Evolutionary conservation across 2,888 invertebrate species (phyloP).

Genomic region (Pseudoips prasinana): DNA sequence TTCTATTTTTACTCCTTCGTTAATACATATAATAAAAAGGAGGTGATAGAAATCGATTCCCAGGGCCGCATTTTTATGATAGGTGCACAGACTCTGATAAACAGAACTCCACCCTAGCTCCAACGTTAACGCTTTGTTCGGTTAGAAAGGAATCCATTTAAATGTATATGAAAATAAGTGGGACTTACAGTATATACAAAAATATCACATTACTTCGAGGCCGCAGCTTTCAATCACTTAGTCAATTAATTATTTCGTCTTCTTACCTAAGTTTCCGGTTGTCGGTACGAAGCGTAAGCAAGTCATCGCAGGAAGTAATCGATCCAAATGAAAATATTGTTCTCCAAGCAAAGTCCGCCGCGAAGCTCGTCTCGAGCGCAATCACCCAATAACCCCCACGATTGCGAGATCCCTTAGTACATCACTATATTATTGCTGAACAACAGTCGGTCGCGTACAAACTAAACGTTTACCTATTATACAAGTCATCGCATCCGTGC

Average conservation of each 20-base stretch:
- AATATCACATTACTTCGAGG: constrained; percentile 82
- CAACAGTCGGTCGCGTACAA: constrained; percentile 31
- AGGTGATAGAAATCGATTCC: constrained; percentile 25
- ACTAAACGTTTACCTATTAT: constrained; percentile 33
- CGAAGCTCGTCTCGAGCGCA: constrained; percentile 42
- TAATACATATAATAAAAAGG: constrained; percentile 26
- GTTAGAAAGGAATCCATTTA: constrained; percentile 77
- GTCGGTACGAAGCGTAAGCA: constrained; percentile 71
- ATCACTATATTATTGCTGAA: constrained; percentile 27
- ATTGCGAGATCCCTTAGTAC: constrained; percentile 15
- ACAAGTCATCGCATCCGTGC: constrained; percentile 38
- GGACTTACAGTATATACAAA: constrained; percentile 82
- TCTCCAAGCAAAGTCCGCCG: constrained; percentile 26
- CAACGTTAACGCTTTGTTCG: constrained; percentile 69
- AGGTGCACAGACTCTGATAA: constrained; percentile 46
- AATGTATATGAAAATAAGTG: constrained; percentile 81
- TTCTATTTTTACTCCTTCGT: constrained; percentile 13
- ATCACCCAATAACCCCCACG: constrained; percentile 28
- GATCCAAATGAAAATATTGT: constrained; percentile 29
- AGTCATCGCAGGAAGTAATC: constrained; percentile 58
- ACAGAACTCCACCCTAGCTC: constrained; percentile 51
- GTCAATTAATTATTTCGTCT: constrained; percentile 70
- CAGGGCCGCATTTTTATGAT: constrained; percentile 33
- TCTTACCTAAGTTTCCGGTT: constrained; percentile 69
- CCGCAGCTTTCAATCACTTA: constrained; percentile 81